phyloP scores from a whole-genome alignment of 2,888 invertebrate genomes.

The Tetropium fuscum region DNA sequence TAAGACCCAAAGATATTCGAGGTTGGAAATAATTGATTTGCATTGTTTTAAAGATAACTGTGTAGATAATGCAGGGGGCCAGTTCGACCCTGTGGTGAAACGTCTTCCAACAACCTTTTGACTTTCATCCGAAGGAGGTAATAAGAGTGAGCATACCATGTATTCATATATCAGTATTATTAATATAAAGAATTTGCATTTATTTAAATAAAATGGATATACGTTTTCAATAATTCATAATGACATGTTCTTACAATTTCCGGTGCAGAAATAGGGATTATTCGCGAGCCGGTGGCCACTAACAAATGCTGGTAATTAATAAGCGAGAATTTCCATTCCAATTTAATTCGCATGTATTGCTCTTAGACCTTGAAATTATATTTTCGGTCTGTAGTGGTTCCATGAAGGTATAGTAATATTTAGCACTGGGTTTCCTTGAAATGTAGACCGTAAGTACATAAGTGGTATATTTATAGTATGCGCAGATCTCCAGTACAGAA shows the following conservation, averaged over 20 bases:
- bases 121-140: not conserved
- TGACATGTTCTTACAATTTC: slow-evolving; percentile 8
- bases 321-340: slow-evolving; percentile 1
- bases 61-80: no score
- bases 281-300: not conserved
- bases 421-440: not conserved
- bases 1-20: no score
- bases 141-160: not conserved
- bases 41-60: no score
- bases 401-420: not conserved
- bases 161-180: not conserved
- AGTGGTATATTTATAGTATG: not conserved
- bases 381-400: not conserved
- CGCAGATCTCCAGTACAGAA: not conserved
- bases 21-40: no score
- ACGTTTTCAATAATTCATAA: slow-evolving; percentile 8
- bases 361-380: slow-evolving; percentile 16
- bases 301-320: slow-evolving; percentile 9
- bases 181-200: slow-evolving; percentile 1
- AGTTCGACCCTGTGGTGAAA: no score
- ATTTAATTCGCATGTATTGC: slow-evolving; percentile 1
- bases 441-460: not conserved
- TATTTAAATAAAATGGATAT: slow-evolving; percentile 7
- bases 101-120: slow-evolving; percentile 4
- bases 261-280: slow-evolving; percentile 1